Percentiles rank a stretch among this genome's conserved stretches.
Conservation (phyloP, 2,113 vertebrate species). For the Varanus salvator region DNA sequence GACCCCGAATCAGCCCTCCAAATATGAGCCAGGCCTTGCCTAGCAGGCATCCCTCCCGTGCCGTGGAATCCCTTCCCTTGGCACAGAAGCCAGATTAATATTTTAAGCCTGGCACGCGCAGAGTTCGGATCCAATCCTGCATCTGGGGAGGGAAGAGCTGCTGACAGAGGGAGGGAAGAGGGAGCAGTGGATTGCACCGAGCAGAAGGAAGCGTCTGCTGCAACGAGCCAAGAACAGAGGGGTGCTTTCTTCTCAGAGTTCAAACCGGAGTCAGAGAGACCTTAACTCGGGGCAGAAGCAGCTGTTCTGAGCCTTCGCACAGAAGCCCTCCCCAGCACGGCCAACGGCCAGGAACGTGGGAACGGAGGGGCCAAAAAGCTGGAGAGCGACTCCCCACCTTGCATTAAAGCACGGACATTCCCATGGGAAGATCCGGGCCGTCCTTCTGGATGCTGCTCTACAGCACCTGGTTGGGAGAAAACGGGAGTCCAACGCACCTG, state of each 20-base stretch:
- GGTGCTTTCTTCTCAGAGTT: not conserved
- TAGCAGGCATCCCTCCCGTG: not conserved
- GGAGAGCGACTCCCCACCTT: no score
- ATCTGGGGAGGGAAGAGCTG: not conserved
- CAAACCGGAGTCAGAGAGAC: not conserved
- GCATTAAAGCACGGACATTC: no score
- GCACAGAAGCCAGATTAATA: not conserved
- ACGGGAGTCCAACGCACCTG: no score
- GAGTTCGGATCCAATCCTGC: not conserved
- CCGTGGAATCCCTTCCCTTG: not conserved
- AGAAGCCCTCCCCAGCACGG: no score
- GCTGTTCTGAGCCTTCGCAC: no score
- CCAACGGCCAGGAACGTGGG: no score
- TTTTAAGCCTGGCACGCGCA: not conserved
- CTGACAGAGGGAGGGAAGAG: not conserved
- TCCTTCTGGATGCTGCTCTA: not conserved
- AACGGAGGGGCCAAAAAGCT: no score
- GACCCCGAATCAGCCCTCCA: not conserved
- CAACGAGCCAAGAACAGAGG: not conserved
- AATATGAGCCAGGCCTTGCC: not conserved
- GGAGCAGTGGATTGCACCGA: not conserved
- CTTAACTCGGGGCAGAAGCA: not conserved
- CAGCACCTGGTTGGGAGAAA: no score
- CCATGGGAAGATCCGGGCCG: not conserved
- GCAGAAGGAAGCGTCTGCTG: not conserved